Base-by-base conservation (phyloP, 2,797 vertebrate genomes). In the Acanthornis magna region DNA sequence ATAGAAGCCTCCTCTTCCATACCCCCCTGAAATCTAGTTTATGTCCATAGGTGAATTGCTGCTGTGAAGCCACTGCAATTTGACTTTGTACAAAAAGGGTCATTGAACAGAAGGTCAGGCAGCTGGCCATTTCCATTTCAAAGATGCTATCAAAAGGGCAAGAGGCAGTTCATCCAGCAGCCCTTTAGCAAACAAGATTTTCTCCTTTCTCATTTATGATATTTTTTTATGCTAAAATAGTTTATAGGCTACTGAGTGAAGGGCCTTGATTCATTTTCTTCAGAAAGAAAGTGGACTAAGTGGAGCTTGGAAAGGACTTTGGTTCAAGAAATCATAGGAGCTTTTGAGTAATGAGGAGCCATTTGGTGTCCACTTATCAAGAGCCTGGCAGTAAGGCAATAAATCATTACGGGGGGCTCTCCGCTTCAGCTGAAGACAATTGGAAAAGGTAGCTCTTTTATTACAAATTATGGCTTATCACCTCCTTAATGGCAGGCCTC, bases 91-190 rank as follows among this genome's bases (percentile, higher is more conserved):
- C 98, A 98, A 97, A 98, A 98, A 98, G 98, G 99, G 98, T 99
- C 99, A 99, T 97, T 98, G 98, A 99, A 98, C 99, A 99, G 99
- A 99, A 99, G 99, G 99, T 98, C 98, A 96, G 98, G 98, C 99
- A 99, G 99, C 99, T 99, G 99, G 98, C 98, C 98, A 99, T 99
- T 99, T 99, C 98, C 99, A 99, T 99, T 98, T 99, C 98, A 99
- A 99, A 99, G 98, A 99, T 98, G 97, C 97, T 98, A 98, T 98
- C 98, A 97, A 98, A 98, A 98, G 98, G 98, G 98, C 98, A 98
- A 97, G 97, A 98, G 97, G 97, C 97, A 97, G 97, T 97, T 98
- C 98, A 98, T 98, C 97, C 97, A 95, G 97, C 97, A 98, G 97
- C 96, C 97, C 97, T 97, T 97, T 97, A 98, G 97, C 97, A 98